Evolutionary conservation across 2,113 vertebrate species (phyloP).

Genomic region (Silurus asotus): DNA sequence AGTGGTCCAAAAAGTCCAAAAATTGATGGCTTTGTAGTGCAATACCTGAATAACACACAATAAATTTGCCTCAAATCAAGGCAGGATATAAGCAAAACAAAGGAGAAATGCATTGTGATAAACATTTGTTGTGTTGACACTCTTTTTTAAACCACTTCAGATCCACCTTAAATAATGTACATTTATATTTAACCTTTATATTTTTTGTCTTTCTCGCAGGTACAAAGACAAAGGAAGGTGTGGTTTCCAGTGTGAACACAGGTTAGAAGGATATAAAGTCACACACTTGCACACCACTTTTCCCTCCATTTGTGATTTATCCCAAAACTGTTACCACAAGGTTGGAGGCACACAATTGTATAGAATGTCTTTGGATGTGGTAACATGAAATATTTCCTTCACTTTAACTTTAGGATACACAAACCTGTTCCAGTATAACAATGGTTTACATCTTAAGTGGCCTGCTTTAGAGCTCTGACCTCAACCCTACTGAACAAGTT

Average conservation of each 20-base stretch:
- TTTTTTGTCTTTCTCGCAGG: conserved; percentile 69
- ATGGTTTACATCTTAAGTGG: too few species aligned
- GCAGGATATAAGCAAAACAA: background rate
- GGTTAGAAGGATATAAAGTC: conserved; percentile 66
- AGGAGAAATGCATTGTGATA: too few species aligned
- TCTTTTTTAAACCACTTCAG: background rate
- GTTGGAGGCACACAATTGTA: too few species aligned
- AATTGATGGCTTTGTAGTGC: background rate
- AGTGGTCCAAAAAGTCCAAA: background rate
- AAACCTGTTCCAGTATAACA: too few species aligned
- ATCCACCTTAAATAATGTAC: background rate
- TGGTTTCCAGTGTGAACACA: conserved; percentile 88
- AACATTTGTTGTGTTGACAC: background rate
- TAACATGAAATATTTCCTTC: too few species aligned
- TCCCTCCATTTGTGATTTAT: too few species aligned
- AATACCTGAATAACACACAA: background rate
- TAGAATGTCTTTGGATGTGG: too few species aligned
- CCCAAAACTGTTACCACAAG: too few species aligned
- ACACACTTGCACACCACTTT: background rate
- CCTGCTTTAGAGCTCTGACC: too few species aligned
- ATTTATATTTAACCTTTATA: background rate
- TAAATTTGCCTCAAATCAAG: background rate
- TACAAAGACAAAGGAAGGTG: conserved; percentile 90
- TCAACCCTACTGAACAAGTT: too few species aligned
- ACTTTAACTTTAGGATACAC: too few species aligned